phyloP scores from a whole-genome alignment of 2,797 vertebrate genomes.

The Pteronotus mesoamericanus region DNA sequence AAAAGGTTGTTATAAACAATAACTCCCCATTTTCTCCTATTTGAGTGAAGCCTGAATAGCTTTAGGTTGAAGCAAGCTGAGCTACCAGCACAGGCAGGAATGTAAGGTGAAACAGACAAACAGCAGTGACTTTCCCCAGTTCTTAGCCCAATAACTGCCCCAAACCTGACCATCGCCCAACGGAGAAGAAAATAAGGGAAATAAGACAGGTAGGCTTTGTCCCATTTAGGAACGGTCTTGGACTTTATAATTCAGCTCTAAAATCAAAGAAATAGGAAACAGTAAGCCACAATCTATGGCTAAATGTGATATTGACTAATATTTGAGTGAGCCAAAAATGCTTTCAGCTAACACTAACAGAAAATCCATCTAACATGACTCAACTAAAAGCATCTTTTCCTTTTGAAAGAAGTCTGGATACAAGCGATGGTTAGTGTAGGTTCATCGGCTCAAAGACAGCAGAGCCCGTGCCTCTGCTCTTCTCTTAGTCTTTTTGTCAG shows the following conservation, averaged over 20 bases:
- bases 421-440: neutral
- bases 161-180: neutral
- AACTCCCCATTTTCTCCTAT: neutral
- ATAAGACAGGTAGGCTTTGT: neutral
- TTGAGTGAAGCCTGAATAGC: neutral
- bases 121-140: neutral
- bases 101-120: neutral
- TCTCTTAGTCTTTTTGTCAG: neutral
- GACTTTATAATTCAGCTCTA: neutral
- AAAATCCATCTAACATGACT: neutral
- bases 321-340: neutral
- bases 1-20: neutral
- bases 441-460: neutral
- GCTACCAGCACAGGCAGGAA: neutral
- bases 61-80: slow-evolving; percentile 7
- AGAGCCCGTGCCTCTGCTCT: neutral
- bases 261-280: neutral
- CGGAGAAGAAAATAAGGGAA: neutral
- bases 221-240: neutral
- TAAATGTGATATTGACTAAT: neutral
- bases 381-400: neutral
- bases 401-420: neutral
- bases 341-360: neutral
- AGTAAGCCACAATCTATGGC: neutral
- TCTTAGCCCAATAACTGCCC: neutral